Evolutionary conservation across 2,888 invertebrate species (phyloP), one percentile per base, ranked within the genome.

Genomic region (Tromatobia lineatoria): DNA sequence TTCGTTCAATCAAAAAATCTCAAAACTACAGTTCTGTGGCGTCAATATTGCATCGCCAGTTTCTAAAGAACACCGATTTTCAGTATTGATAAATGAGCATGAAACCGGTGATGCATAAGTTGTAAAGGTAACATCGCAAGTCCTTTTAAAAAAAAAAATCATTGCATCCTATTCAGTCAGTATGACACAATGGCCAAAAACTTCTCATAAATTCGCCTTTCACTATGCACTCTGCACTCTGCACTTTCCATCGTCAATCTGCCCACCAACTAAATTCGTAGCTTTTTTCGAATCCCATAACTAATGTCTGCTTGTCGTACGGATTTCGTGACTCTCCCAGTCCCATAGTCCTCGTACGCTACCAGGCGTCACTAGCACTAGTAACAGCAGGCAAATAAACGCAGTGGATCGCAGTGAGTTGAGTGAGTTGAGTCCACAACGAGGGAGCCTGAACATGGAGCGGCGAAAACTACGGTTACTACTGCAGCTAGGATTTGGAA

Each of bases 321-420:
- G 76, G 79, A 76, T 80, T 76, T 76, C 67, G 79, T 34, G 83
- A 69, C 54, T 45, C 69, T 52, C 57, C n/a, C 38, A 20, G 67
- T 42, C n/a, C 38, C 45, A 70, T 59, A 71, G 42, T 20, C 47
- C 23, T 20, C 20, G 66, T 45, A 23, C 45, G 42, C 76, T 47
- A 73, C 77, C 76, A 66, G 61, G 34, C 66, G 61, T 79, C 76
- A 42, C 20, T 45, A 52, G 25, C 67, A 78, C 77, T 54, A 57
- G 69, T 78, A 78, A 80, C 78, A 61, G 74, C 70, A 61, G 77
- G 74, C 73, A 84, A 84, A 84, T 84, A 84, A 84, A 84, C 77
- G 74, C 64, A 78, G 80, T 81, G 54, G 74, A 84, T 84, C 74
- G 77, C 70, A 74, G 75, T 45, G 71, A 67, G 80, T 80, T 59